A percentile compares a stretch with the other conserved stretches of the same genome.
Conservation (phyloP, 2,888 invertebrate species). For the Eupithecia dodoneata region DNA sequence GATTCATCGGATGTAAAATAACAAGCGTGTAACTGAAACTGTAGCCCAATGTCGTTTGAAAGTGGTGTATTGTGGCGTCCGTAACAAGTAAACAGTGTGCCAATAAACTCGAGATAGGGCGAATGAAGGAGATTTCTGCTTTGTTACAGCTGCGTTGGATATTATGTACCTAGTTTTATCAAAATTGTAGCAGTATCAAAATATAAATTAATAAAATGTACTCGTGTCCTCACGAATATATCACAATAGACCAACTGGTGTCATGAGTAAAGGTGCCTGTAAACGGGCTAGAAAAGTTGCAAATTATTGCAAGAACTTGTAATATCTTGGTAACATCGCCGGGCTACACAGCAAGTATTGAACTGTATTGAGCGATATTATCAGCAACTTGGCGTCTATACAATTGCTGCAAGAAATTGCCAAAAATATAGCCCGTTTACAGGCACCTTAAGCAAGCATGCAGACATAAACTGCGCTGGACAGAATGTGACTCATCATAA, state of each 20-base stretch:
- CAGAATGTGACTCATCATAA: background rate
- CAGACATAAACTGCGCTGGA: background rate
- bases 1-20: background rate
- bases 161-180: background rate
- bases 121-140: slow-evolving; percentile 19
- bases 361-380: no score
- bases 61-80: background rate
- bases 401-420: no score
- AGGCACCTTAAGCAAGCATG: background rate
- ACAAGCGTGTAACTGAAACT: background rate
- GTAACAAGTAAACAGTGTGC: slow-evolving; percentile 16
- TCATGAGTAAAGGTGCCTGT: background rate
- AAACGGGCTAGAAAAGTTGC: no score
- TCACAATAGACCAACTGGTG: background rate
- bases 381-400: no score
- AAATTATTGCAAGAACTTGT: no score
- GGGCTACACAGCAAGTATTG: no score
- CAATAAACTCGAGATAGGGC: slow-evolving; percentile 31
- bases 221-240: background rate
- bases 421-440: no score
- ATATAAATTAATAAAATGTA: background rate
- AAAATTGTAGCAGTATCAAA: background rate
- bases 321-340: no score
- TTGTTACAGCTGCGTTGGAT: slow-evolving; percentile 5
- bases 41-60: slow-evolving; percentile 5